phyloP scores from a whole-genome alignment of 2,797 vertebrate species.

The Rhodeus uyekii region DNA sequence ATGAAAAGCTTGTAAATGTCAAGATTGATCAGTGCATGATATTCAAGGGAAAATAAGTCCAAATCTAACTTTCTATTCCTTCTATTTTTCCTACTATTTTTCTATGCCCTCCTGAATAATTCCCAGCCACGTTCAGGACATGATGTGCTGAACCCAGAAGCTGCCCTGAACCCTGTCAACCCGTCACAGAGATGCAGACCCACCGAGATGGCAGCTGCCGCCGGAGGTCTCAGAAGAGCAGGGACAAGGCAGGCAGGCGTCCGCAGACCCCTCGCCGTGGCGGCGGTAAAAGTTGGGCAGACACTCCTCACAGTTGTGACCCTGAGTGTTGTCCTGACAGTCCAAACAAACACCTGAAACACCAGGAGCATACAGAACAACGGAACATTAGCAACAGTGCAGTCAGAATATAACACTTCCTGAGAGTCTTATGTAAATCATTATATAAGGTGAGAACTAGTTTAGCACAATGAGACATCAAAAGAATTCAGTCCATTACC shows the following conservation, averaged over 20 bases:
- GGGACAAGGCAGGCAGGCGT: conserved; percentile 82
- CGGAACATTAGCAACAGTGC: background rate
- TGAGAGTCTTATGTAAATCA: background rate
- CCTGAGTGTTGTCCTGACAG: conserved; percentile 87
- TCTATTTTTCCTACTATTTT: background rate
- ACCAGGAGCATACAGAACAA: background rate
- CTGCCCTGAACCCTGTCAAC: background rate
- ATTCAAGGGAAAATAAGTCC: background rate
- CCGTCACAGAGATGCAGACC: conserved; percentile 59
- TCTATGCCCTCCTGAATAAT: background rate
- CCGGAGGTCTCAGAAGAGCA: conserved; percentile 86
- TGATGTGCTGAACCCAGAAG: background rate
- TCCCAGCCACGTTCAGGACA: background rate
- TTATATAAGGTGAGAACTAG: background rate
- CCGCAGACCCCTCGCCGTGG: conserved; percentile 45
- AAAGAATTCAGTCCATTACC: background rate
- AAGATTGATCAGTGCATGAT: too few species aligned
- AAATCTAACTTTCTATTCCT: background rate
- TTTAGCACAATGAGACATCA: background rate
- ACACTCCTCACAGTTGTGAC: conserved; percentile 88
- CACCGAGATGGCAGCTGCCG: conserved; percentile 85
- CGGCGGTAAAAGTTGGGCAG: conserved; percentile 80
- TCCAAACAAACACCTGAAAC: conserved; percentile 83
- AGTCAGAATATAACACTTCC: background rate
- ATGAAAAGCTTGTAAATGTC: background rate